A percentile compares a stretch with the other conserved stretches of the same genome.
Conservation (phyloP, 2,888 invertebrate species). For the Agrochola circellaris region DNA sequence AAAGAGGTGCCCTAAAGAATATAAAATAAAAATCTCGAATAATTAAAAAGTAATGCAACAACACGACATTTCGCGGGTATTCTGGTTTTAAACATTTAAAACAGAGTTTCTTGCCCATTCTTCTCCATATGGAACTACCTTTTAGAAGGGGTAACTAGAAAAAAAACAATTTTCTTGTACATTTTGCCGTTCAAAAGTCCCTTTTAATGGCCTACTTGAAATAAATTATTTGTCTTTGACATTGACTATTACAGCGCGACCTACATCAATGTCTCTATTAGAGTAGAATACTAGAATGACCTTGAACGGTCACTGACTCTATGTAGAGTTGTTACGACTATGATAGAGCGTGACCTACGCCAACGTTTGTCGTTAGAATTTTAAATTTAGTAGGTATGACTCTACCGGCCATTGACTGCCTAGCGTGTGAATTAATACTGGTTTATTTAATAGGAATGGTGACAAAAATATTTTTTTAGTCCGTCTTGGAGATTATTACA, state of each 20-base stretch:
- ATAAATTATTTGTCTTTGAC: too few relatives aligned
- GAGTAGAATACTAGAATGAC: conserved; percentile 41
- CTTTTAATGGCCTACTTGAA: too few relatives aligned
- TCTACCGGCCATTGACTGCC: conserved; percentile 58
- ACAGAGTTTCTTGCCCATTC: neutral
- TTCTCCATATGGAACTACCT: neutral
- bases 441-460: conserved; percentile 4
- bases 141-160: neutral
- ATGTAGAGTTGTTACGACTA: conserved; percentile 49
- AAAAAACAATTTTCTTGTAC: too few relatives aligned
- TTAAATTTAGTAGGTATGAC: conserved; percentile 42
- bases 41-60: too few relatives aligned
- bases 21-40: too few relatives aligned
- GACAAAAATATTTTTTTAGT: too few relatives aligned
- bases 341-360: conserved; percentile 55
- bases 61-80: too few relatives aligned
- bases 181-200: too few relatives aligned
- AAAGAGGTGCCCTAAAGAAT: too few relatives aligned
- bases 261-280: conserved; percentile 53
- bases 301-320: conserved; percentile 56
- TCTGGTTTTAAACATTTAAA: too few relatives aligned
- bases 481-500: too few relatives aligned
- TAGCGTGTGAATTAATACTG: neutral
- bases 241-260: conserved; percentile 12
- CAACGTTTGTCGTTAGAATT: conserved; percentile 47